Percentiles rank a stretch among this genome's conserved stretches.
Conservation (phyloP, 2,113 vertebrate species). For the Globicephala melas region DNA sequence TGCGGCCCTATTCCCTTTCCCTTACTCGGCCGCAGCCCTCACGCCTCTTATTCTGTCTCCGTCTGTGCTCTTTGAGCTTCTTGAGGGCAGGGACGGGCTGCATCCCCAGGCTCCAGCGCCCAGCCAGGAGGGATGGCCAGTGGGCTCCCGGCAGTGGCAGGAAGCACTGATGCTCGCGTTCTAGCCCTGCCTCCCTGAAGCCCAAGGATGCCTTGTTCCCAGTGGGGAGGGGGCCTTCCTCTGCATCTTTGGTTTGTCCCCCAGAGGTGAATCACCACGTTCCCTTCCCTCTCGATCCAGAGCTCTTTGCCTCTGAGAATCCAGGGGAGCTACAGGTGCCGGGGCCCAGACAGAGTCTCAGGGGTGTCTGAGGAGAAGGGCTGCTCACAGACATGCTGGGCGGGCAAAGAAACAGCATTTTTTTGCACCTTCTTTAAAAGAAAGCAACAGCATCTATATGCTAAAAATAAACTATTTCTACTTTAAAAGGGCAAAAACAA, state of each 20-base stretch:
- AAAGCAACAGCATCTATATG: slow-evolving; percentile 40
- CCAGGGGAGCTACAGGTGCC: accelerated
- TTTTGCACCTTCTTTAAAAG: slow-evolving; percentile 42
- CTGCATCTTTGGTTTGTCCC: neutral
- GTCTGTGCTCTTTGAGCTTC: neutral
- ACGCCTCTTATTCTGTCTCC: accelerated
- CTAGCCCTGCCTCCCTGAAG: accelerated
- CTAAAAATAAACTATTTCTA: slow-evolving; percentile 69
- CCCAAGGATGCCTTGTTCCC: neutral
- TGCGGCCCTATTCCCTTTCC: neutral
- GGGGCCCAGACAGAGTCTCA: neutral
- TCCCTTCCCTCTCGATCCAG: neutral
- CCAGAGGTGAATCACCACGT: accelerated
- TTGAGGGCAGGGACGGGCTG: neutral
- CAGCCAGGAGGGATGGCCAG: accelerated
- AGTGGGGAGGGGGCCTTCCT: neutral
- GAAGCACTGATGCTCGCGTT: accelerated
- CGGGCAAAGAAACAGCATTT: slow-evolving; percentile 2
- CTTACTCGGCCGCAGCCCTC: neutral
- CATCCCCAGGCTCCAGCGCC: accelerated
- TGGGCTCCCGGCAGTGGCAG: accelerated
- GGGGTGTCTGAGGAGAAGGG: neutral
- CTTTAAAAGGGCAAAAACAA: slow-evolving; percentile 68
- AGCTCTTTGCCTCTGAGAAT: accelerated
- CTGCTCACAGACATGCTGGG: neutral